These are phyloP conservation scores for Achlya flavicornis DNA, from an alignment of 2,888 invertebrate genomes.

Conservation along the genomic window DNA sequence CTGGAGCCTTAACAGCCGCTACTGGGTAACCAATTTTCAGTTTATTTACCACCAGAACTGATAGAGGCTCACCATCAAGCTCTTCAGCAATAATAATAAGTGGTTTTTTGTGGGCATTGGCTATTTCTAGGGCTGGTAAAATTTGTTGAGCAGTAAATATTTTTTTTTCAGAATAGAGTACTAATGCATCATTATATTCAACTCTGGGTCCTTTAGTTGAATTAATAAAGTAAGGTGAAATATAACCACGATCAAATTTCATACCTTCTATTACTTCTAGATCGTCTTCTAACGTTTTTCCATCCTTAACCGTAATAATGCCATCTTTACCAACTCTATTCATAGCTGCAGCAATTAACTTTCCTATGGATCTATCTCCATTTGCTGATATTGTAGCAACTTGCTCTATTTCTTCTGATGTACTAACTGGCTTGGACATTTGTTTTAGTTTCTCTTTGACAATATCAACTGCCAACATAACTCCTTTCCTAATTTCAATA, in stretches of 20 bases:
- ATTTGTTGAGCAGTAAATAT: slow-evolving; percentile 97
- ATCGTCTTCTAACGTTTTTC: slow-evolving; percentile 97
- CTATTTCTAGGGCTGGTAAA: slow-evolving; percentile 97
- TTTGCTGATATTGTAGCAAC: slow-evolving; percentile 99
- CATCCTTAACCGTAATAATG: slow-evolving; percentile 99
- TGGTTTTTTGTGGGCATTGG: slow-evolving; percentile 95
- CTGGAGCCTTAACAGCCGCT: slow-evolving; percentile 97
- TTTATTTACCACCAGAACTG: slow-evolving; percentile 94
- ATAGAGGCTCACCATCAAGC: slow-evolving; percentile 95
- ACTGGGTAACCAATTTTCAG: slow-evolving; percentile 96
- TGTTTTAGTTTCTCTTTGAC: slow-evolving; percentile 92
- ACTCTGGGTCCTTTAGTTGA: slow-evolving; percentile 98
- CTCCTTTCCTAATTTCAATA: slow-evolving; percentile 94
- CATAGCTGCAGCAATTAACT: slow-evolving; percentile 98
- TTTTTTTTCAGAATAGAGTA: slow-evolving; percentile 98
- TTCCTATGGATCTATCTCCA: slow-evolving; percentile 95
- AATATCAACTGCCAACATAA: slow-evolving; percentile 97
- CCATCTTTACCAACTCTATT: slow-evolving; percentile 98
- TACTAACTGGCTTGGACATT: slow-evolving; percentile 95
- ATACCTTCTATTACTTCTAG: slow-evolving; percentile 98
- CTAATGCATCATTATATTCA: slow-evolving; percentile 96
- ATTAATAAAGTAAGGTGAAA: slow-evolving; percentile 99
- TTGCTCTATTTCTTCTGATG: slow-evolving; percentile 98
- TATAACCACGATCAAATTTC: slow-evolving; percentile 99
- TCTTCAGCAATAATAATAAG: slow-evolving; percentile 98